Base-by-base conservation (phyloP, 1,140 invertebrate genomes). In the Mizuhopecten yessoensis region DNA sequence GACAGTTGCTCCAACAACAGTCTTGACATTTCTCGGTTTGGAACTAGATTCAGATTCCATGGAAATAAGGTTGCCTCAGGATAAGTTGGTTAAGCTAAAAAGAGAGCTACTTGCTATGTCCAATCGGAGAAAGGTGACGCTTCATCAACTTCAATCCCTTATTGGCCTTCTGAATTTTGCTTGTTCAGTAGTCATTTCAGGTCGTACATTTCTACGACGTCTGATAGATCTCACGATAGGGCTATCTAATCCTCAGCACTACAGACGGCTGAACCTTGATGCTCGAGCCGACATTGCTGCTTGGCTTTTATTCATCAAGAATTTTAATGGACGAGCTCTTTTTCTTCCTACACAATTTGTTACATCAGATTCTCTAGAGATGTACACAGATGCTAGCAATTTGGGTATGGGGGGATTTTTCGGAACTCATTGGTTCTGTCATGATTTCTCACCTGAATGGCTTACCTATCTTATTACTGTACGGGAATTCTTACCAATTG, bases 281-380 rank as follows among this genome's bases (percentile, higher is more conserved):
- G n/a, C n/a, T n/a, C n/a, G n/a, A n/a, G n/a, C n/a, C n/a, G n/a
- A n/a, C n/a, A n/a, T n/a, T n/a, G n/a, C n/a, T n/a, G n/a, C n/a
- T n/a, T n/a, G n/a, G n/a, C n/a, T n/a, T n/a, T n/a, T n/a, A n/a
- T n/a, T n/a, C n/a, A n/a, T n/a, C n/a, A n/a, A n/a, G n/a, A n/a
- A n/a, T n/a, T n/a, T n/a, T n/a, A n/a, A n/a, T n/a, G n/a, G n/a
- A n/a, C n/a, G n/a, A n/a, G n/a, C n/a, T n/a, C n/a, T n/a, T n/a
- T n/a, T n/a, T n/a, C n/a, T 90, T 20, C 15, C 75, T 15, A 34
- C 86, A 17, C 17, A 42, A 86, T 92, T 90, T 92, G 23, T 88
- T 34, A n/a, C 75, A 13, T 90, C 91, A 34, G 86, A 49, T 29
- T 23, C 49, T 2, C 23, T 86, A n/a, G 45, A 49, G 20, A 20